Percentiles rank a stretch among this genome's conserved stretches.
Evolutionary conservation across 2,797 vertebrate species (phyloP).

Genomic region (Erpetoichthys calabaricus): DNA sequence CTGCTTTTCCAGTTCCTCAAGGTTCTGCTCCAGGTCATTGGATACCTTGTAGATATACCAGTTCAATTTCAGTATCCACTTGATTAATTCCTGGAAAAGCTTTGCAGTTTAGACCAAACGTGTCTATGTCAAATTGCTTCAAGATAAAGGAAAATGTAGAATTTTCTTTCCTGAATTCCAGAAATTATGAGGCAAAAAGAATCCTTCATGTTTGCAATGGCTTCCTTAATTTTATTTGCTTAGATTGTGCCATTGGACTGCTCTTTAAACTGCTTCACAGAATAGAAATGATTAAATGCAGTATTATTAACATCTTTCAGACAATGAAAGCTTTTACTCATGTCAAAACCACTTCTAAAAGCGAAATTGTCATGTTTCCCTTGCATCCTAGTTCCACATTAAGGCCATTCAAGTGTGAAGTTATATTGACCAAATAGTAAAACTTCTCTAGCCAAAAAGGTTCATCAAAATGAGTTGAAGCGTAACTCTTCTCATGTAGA

Average conservation of each 20-base stretch:
- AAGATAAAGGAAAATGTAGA: conserved; percentile 5
- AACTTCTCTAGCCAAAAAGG: conserved; percentile 15
- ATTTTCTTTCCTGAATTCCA: conserved; percentile 13
- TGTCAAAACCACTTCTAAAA: conserved; percentile 12
- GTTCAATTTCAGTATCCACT: no score
- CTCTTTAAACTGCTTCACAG: conserved; percentile 11
- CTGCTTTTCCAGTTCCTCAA: no score
- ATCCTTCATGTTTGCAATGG: conserved; percentile 12
- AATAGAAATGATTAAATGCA: conserved; percentile 12
- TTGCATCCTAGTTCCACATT: conserved; percentile 10
- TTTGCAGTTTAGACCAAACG: no score
- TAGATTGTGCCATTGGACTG: neutral
- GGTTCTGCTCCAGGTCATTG: no score
- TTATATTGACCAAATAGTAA: conserved; percentile 24
- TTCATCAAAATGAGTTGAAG: no score
- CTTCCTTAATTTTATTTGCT: neutral
- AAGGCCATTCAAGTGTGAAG: conserved; percentile 18
- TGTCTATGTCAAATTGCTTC: neutral
- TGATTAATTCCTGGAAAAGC: no score
- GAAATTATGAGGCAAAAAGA: conserved; percentile 9
- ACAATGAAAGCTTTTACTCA: conserved; percentile 21
- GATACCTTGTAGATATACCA: no score
- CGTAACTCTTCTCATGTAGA: no score
- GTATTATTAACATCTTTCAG: conserved; percentile 17
- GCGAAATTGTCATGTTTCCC: conserved; percentile 1